Evolutionary conservation across 2,797 vertebrate species (phyloP).

Genomic region (Microctenopoma lineatum): DNA sequence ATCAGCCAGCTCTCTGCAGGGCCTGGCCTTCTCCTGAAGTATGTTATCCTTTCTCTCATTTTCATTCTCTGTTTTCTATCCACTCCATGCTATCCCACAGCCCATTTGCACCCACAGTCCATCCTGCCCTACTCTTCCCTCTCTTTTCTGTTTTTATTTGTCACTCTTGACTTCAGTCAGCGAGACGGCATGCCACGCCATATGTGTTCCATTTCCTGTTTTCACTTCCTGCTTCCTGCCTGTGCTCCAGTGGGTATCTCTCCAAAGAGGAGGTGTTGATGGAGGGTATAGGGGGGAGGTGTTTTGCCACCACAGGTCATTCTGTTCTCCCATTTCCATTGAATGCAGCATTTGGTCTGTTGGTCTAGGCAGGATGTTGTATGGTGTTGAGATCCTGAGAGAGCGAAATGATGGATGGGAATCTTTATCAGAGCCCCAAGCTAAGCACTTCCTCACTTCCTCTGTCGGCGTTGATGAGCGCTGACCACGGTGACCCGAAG

Average conservation of each 20-base stretch:
- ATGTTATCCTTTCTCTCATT: slow-evolving; percentile 79
- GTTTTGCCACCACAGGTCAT: slow-evolving; percentile 58
- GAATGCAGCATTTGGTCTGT: slow-evolving; percentile 41
- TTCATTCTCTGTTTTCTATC: slow-evolving; percentile 43
- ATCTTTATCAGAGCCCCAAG: slow-evolving; percentile 80
- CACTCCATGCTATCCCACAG: slow-evolving; percentile 71
- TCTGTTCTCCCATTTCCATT: slow-evolving; percentile 67
- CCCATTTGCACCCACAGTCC: slow-evolving; percentile 76
- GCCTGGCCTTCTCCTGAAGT: slow-evolving; percentile 98
- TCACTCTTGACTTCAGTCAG: slow-evolving; percentile 66
- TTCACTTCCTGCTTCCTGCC: slow-evolving; percentile 84
- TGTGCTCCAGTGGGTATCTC: slow-evolving; percentile 44
- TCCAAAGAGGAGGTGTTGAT: slow-evolving; percentile 13
- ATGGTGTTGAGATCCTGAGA: slow-evolving; percentile 75
- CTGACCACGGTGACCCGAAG: slow-evolving; percentile 79
- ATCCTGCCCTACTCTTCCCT: slow-evolving; percentile 75
- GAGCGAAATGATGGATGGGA: slow-evolving; percentile 81
- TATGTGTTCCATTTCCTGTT: slow-evolving; percentile 84
- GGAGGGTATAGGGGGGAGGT: background rate
- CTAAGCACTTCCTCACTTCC: slow-evolving; percentile 84
- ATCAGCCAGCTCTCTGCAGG: slow-evolving; percentile 94
- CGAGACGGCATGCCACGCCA: slow-evolving; percentile 68
- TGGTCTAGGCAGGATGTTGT: slow-evolving; percentile 75
- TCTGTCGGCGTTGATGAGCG: slow-evolving; percentile 80
- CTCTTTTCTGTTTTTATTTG: slow-evolving; percentile 72